Evolutionary conservation across 2,113 vertebrate species (phyloP).

Genomic region (Sebastes fasciatus): DNA sequence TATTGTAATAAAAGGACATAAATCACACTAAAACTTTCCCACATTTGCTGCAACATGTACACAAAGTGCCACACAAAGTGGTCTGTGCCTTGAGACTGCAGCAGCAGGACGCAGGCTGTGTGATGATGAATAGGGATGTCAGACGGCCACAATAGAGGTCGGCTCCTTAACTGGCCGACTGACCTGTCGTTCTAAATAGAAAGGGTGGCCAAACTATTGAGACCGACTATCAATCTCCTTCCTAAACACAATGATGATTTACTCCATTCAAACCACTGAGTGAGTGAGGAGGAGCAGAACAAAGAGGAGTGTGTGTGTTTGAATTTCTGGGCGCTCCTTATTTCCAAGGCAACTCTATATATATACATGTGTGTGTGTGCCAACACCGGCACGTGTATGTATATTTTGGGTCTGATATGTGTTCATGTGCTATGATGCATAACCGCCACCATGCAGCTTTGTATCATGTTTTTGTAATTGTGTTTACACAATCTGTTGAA

Average conservation of each 20-base stretch:
- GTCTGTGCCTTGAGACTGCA: conserved; percentile 33
- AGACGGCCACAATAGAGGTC: conserved; percentile 66
- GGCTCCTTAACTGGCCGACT: conserved; percentile 65
- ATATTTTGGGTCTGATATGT: conserved; percentile 6
- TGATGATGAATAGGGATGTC: conserved; percentile 77
- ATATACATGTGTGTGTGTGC: conserved; percentile 19
- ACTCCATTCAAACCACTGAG: conserved; percentile 60
- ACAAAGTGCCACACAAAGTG: conserved; percentile 44
- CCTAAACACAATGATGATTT: conserved; percentile 65
- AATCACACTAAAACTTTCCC: background rate
- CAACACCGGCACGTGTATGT: background rate
- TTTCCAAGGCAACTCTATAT: conserved; percentile 37
- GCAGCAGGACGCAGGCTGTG: conserved; percentile 52
- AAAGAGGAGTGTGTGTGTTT: conserved; percentile 15
- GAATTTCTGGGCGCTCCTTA: conserved; percentile 19
- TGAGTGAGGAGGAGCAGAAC: conserved; percentile 23
- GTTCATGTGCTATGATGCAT: conserved; percentile 14
- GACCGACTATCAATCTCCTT: conserved; percentile 60
- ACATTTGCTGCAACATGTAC: conserved; percentile 12
- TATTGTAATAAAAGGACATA: background rate
- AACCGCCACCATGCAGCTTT: background rate
- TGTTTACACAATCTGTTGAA: conserved; percentile 59
- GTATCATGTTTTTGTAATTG: conserved; percentile 30
- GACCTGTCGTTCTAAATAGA: conserved; percentile 71
- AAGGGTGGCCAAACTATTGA: conserved; percentile 64